A percentile compares a stretch with the other conserved stretches of the same genome.
phyloP scores from a whole-genome alignment of 2,888 invertebrate genomes.

The Synanthedon vespiformis region DNA sequence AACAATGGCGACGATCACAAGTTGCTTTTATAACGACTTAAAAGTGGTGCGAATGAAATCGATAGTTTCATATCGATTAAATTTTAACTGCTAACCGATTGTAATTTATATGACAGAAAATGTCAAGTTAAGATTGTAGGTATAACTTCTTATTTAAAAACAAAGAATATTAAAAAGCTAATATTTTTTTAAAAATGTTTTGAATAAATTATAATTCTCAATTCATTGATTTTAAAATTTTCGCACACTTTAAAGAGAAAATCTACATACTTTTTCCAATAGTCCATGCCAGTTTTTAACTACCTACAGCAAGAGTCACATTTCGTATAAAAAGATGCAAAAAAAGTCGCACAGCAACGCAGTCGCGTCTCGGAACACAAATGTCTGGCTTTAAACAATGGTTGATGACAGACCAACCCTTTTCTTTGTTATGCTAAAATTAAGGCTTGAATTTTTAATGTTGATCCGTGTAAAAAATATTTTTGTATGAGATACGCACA shows the following conservation, averaged over 20 bases:
- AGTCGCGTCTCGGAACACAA: conserved; percentile 48
- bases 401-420: conserved; percentile 39
- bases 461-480: neutral
- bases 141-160: too few relatives aligned
- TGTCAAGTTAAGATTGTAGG: too few relatives aligned
- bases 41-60: neutral
- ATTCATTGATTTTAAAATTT: too few relatives aligned
- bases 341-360: conserved; percentile 21
- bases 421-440: conserved; percentile 55
- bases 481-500: too few relatives aligned
- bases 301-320: conserved; percentile 20
- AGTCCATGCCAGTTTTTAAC: too few relatives aligned
- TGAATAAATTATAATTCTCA: too few relatives aligned
- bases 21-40: conserved; percentile 12
- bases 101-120: too few relatives aligned
- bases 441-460: conserved; percentile 23
- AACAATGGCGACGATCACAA: conserved; percentile 14
- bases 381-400: conserved; percentile 60
- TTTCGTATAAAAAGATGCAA: conserved; percentile 28
- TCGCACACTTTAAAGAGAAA: too few relatives aligned
- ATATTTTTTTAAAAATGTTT: too few relatives aligned
- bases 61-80: neutral
- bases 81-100: too few relatives aligned
- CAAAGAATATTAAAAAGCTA: too few relatives aligned
- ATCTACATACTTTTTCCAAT: too few relatives aligned